Conservation (phyloP, 2,797 vertebrate genomes). For the Erethizon dorsatum region DNA sequence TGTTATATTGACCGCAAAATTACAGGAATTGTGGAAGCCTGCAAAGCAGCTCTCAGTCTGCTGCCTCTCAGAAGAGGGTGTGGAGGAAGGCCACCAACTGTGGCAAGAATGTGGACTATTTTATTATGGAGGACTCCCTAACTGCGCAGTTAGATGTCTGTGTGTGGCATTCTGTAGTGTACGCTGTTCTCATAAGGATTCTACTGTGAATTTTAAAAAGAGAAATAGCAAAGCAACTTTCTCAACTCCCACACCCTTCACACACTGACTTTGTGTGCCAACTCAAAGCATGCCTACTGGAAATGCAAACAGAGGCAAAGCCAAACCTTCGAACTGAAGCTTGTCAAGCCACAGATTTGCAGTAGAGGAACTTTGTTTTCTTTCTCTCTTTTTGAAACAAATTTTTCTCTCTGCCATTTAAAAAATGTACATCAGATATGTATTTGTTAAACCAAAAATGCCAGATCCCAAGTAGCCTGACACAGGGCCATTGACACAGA, state of each 20-base stretch:
- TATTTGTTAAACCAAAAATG: slow-evolving; percentile 21
- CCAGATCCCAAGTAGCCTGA: not conserved
- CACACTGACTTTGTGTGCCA: slow-evolving; percentile 81
- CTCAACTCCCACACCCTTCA: slow-evolving; percentile 83
- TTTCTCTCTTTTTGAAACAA: slow-evolving; percentile 67
- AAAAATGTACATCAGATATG: slow-evolving; percentile 32
- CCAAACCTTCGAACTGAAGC: slow-evolving; percentile 76
- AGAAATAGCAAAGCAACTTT: slow-evolving; percentile 84
- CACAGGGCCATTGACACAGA: not conserved
- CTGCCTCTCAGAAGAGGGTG: not conserved
- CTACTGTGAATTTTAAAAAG: slow-evolving; percentile 85
- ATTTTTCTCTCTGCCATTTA: slow-evolving; percentile 45
- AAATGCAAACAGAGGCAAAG: slow-evolving; percentile 86
- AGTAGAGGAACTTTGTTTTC: slow-evolving; percentile 76
- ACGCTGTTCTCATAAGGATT: slow-evolving; percentile 81
- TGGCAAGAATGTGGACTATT: slow-evolving; percentile 80
- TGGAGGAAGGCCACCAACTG: not conserved
- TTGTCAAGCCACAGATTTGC: slow-evolving; percentile 60
- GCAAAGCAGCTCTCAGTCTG: slow-evolving; percentile 33
- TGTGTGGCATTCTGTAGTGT: slow-evolving; percentile 66
- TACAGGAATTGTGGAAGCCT: not conserved
- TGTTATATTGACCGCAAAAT: not conserved
- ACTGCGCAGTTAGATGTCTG: slow-evolving; percentile 70
- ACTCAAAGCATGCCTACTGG: slow-evolving; percentile 84
- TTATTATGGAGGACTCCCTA: slow-evolving; percentile 74